phyloP scores from a whole-genome alignment of 2,113 vertebrate species.

The Gasterosteus aculeatus region DNA sequence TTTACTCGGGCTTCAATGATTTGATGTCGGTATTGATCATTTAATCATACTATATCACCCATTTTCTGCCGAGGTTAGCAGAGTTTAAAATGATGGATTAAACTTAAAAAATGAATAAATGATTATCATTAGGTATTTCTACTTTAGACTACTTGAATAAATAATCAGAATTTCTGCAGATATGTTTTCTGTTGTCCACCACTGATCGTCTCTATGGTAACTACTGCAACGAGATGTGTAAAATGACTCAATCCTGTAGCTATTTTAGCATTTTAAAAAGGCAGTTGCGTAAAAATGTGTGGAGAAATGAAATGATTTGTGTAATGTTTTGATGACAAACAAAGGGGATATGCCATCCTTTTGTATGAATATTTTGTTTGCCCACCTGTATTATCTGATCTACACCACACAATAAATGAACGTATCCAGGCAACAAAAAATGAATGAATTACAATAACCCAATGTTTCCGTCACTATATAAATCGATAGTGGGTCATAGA shows the following conservation, averaged over 20 bases:
- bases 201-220: background rate
- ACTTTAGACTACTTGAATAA: background rate
- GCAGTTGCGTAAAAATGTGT: background rate
- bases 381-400: too few relatives aligned
- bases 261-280: background rate
- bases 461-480: background rate
- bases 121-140: background rate
- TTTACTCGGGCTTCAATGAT: background rate
- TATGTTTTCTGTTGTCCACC: conserved; percentile 5
- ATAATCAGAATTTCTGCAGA: background rate
- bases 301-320: background rate
- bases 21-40: background rate
- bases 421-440: background rate
- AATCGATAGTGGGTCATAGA: background rate
- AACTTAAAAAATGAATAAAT: background rate
- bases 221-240: background rate
- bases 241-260: background rate
- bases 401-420: background rate
- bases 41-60: background rate
- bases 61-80: background rate
- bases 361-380: background rate
- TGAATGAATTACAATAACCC: background rate
- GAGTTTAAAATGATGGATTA: background rate
- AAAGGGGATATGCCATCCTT: background rate
- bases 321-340: background rate